Evolutionary conservation across 2,888 invertebrate genomes (phyloP), one percentile per base, ranked within the genome.

Genomic region (Limnephilus rhombicus): DNA sequence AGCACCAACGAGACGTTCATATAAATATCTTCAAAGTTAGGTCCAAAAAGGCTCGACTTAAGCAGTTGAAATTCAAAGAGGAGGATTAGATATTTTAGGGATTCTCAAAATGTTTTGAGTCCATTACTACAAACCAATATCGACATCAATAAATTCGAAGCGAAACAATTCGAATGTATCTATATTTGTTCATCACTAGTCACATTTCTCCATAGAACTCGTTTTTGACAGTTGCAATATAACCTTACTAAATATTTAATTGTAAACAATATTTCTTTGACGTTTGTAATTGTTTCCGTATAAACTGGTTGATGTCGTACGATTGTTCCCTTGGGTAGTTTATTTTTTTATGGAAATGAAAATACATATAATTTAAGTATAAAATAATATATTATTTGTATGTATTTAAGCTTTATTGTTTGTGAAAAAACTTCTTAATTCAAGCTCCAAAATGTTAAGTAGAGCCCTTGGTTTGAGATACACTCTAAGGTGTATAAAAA

Each of bases 391-490:
- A 9, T n/a, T 68, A 24, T 68, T 68, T 68, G 11, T n/a, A 24
- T 24, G 5, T 24, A 68, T 18, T 68, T 24, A 9, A 24, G 9
- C 68, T 68, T 9, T 2, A 68, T 68, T 68, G 24, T n/a, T 68
- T 68, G 24, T n/a, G 0, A 68, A 68, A n/a, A n/a, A 24, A 68
- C 68, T 68, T 68, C n/a, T 24, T 68, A 68, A 9, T 68, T 0
- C 68, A 24, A 68, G n/a, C 68, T 31, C 29, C 3, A 86, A 49
- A 88, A 88, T 88, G 88, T 88, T 88, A n/a, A 88, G 24, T 68
- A 88, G 68, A 31, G 68, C 37, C 18, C 5, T 88, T 68, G 18
- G 68, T 34, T 53, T 89, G 1, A 89, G 41, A 81, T 81, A 41
- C 29, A 41, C 80, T 37, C 45, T 81, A 4, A 89, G 89, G 11